Base-by-base conservation (phyloP, 2,888 invertebrate genomes). In the Periphyllus acericola region DNA sequence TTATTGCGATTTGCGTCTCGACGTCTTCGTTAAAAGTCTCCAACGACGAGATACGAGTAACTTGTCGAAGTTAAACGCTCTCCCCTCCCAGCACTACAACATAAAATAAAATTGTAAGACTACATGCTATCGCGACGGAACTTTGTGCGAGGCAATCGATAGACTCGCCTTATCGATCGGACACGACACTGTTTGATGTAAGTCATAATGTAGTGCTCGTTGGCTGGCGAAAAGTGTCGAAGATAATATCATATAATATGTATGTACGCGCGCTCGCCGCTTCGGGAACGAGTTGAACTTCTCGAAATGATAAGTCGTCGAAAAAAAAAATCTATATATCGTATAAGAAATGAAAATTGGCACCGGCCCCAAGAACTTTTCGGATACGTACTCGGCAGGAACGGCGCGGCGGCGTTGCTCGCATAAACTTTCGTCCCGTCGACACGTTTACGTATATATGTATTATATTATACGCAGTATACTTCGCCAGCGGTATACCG, bases 311-410 rank as follows among this genome's bases (percentile, higher is more conserved):
- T 71, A 74, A 74, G 74, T 55, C 40, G n/a, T 55, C 11, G 4
- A 55, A 21, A 60, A 60, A 60, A 21, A 21, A 60, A 60, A 60
- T 6, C 21, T 60, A 60, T 60, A 60, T 4, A 25, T 60, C 21
- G 6, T 25, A 25, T n/a, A 52, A 32, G 52, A 80, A 66, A 52
- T 25, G n/a, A 83, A 74, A 83, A 46, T 40, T 72, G 83, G 74
- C 55, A 74, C 0, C 14, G n/a, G 34, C 60, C 74, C 83, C 34
- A 83, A 55, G n/a, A 74, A 75, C 60, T 83, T 74, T 60, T 52
- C 34, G 25, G 72, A 82, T 82, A 71, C 72, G 68, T 40, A 46
- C 78, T 79, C 25, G 34, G 14, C n/a, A n/a, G n/a, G n/a, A n/a
- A n/a, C n/a, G n/a, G n/a, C n/a, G n/a, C 8, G 40, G 40, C 46